phyloP scores from a whole-genome alignment of 2,113 vertebrate genomes.

The Tautogolabrus adspersus region DNA sequence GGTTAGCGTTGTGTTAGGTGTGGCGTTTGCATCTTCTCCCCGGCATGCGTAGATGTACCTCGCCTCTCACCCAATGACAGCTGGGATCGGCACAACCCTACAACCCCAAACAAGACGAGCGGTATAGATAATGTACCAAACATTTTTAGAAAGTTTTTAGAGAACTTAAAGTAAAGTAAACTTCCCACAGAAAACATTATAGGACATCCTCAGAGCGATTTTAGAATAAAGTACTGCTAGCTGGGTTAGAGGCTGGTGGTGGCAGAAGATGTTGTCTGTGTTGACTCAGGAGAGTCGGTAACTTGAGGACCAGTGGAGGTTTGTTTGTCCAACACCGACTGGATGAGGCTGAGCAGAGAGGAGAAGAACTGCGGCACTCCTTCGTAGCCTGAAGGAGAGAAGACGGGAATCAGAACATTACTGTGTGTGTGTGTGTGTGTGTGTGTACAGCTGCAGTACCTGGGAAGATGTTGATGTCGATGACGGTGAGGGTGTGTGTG shows the following conservation, averaged over 20 bases:
- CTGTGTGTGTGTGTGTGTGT: neutral
- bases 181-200: too few relatives aligned
- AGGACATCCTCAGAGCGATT: too few relatives aligned
- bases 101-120: too few relatives aligned
- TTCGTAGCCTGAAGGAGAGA: conserved; percentile 78
- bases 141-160: too few relatives aligned
- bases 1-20: too few relatives aligned
- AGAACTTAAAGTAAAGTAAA: too few relatives aligned
- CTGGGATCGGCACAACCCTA: too few relatives aligned
- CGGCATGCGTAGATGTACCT: too few relatives aligned
- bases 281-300: neutral
- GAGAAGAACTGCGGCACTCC: conserved; percentile 84
- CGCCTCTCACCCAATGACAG: too few relatives aligned
- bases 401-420: neutral
- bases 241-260: neutral
- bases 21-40: too few relatives aligned
- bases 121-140: too few relatives aligned
- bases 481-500: conserved; percentile 78
- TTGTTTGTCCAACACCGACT: conserved; percentile 71
- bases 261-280: conserved; percentile 1
- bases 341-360: conserved; percentile 78
- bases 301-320: neutral
- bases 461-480: conserved; percentile 86
- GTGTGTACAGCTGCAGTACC: conserved; percentile 52
- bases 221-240: neutral